Percentiles rank a stretch among this genome's conserved stretches.
Evolutionary conservation across 1,140 invertebrate genomes (phyloP).

Genomic region (Halotydeus destructor): DNA sequence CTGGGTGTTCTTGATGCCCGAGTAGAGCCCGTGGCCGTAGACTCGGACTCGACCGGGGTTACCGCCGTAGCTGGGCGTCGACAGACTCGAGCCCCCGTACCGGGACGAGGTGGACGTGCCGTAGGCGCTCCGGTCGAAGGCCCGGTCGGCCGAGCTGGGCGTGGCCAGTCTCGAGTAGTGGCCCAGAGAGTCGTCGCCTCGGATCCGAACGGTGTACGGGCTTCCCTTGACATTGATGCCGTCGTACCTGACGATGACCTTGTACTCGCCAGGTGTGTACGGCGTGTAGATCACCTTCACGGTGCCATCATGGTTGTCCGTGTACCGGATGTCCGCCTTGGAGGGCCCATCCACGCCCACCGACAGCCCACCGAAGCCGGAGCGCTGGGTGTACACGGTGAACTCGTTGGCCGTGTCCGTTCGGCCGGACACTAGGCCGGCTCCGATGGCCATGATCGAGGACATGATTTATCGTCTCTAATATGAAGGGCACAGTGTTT

Average conservation of each 20-base stretch:
- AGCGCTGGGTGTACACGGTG: slow-evolving; percentile 90
- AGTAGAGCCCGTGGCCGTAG: slow-evolving; percentile 4
- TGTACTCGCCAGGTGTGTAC: slow-evolving; percentile 90
- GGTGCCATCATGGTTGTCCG: slow-evolving; percentile 89
- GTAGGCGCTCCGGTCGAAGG: neutral
- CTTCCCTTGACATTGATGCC: slow-evolving; percentile 90
- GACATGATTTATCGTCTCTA: slow-evolving; percentile 2
- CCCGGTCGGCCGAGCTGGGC: no score
- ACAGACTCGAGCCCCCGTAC: neutral
- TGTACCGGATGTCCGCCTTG: slow-evolving; percentile 32
- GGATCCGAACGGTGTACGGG: neutral
- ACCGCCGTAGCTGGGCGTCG: neutral
- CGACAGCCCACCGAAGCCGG: slow-evolving; percentile 50
- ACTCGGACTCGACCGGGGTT: neutral
- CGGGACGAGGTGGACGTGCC: neutral
- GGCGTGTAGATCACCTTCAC: slow-evolving; percentile 80
- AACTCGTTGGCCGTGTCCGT: slow-evolving; percentile 30
- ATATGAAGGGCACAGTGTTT: no score
- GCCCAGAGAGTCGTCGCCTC: neutral
- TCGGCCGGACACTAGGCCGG: slow-evolving; percentile 5
- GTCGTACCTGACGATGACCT: slow-evolving; percentile 81
- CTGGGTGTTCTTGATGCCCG: slow-evolving; percentile 4
- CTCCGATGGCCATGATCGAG: slow-evolving; percentile 3
- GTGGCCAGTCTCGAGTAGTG: neutral
- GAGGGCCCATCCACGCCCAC: slow-evolving; percentile 56